Evolutionary conservation across 92 coral and sea anemone species (phyloP).

Genomic region (Zoanthus sociatus): DNA sequence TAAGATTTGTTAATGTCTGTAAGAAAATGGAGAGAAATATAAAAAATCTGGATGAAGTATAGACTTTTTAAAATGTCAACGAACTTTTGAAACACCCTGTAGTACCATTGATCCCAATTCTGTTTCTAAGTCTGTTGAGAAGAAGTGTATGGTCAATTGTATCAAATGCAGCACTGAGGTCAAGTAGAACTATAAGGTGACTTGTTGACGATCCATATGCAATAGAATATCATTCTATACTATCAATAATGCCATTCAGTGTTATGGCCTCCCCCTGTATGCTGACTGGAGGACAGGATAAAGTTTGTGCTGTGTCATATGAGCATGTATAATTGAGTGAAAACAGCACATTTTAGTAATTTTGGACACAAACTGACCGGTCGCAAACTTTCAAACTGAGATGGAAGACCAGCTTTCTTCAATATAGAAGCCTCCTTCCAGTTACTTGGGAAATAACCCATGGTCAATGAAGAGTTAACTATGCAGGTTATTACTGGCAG

Average conservation of each 20-base stretch:
- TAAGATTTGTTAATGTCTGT: slow-evolving; percentile 39
- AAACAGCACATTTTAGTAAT: slow-evolving; percentile 49
- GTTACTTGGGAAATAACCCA: slow-evolving; percentile 53
- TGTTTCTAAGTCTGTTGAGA: too few relatives aligned
- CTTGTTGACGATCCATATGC: slow-evolving; percentile 47
- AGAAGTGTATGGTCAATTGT: too few relatives aligned
- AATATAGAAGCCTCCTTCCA: slow-evolving; percentile 59
- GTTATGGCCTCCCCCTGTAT: slow-evolving; percentile 47
- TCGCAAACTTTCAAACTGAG: not conserved
- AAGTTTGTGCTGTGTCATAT: slow-evolving; percentile 22
- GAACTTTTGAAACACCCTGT: too few relatives aligned
- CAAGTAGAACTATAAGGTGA: slow-evolving; percentile 5
- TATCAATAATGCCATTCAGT: slow-evolving; percentile 46
- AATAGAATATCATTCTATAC: slow-evolving; percentile 50
- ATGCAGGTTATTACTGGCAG: slow-evolving; percentile 54
- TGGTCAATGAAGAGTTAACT: not conserved
- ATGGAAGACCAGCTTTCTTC: slow-evolving; percentile 24
- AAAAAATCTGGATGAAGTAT: too few relatives aligned
- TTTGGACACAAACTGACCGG: slow-evolving; percentile 46
- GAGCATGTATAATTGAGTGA: slow-evolving; percentile 42
- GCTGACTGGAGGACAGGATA: slow-evolving; percentile 59
- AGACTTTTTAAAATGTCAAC: too few relatives aligned
- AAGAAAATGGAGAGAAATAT: too few relatives aligned
- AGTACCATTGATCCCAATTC: not conserved
- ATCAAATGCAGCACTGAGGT: slow-evolving; percentile 3